A percentile compares a stretch with the other conserved stretches of the same genome.
Conservation (phyloP, 2,888 invertebrate species). For the Tipula helvola region DNA sequence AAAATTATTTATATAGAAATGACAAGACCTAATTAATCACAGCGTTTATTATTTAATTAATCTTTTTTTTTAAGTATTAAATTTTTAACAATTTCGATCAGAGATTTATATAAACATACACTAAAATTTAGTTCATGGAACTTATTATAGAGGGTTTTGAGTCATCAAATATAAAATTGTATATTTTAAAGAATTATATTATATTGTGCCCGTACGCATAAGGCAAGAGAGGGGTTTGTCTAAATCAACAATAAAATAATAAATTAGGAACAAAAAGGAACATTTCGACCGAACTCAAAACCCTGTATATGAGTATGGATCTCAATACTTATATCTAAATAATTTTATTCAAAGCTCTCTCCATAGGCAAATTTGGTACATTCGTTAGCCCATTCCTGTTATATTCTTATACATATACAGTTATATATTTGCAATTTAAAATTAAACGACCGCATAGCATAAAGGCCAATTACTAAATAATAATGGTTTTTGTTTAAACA, state of each 20-base stretch:
- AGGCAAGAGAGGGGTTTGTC: neutral
- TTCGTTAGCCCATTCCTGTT: neutral
- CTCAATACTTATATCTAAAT: neutral
- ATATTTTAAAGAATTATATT: too few relatives aligned
- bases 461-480: neutral
- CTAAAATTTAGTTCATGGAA: neutral
- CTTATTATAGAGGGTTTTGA: neutral
- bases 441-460: neutral
- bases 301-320: neutral
- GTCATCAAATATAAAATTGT: neutral
- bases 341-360: neutral
- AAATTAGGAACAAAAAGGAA: neutral
- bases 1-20: neutral
- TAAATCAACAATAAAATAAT: neutral
- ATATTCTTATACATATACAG: neutral
- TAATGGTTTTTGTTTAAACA: neutral
- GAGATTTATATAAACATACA: neutral
- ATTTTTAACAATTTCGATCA: neutral
- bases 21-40: neutral
- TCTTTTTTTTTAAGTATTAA: neutral
- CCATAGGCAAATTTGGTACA: neutral
- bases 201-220: neutral
- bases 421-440: too few relatives aligned
- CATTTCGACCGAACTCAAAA: too few relatives aligned
- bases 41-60: neutral